Conservation (phyloP, 2,113 vertebrate species). For the Nicator chloris region DNA sequence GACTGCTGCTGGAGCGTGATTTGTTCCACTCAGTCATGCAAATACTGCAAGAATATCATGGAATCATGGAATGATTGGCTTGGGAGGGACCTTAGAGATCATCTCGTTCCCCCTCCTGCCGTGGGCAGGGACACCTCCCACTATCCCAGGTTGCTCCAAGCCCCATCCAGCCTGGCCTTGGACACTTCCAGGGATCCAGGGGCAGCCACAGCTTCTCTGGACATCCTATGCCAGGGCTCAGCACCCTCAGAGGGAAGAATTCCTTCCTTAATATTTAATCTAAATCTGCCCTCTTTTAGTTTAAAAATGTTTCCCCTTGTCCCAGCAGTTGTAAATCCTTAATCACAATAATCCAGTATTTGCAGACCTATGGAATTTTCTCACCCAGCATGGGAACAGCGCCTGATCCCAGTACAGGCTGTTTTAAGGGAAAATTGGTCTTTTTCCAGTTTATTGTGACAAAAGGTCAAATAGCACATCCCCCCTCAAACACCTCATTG, state of each 20-base stretch:
- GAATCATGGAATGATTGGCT: background rate
- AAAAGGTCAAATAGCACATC: background rate
- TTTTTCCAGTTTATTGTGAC: background rate
- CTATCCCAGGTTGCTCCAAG: fast-evolving
- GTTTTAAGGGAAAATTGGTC: background rate
- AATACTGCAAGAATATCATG: background rate
- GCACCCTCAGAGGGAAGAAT: background rate
- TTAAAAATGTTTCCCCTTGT: background rate
- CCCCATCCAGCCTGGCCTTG: fast-evolving
- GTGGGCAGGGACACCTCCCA: background rate
- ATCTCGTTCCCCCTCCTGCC: background rate
- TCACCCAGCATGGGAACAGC: fast-evolving
- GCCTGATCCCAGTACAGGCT: background rate
- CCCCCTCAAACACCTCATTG: background rate
- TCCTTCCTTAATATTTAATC: background rate
- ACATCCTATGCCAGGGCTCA: background rate
- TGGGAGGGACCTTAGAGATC: background rate
- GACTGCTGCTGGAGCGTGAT: background rate
- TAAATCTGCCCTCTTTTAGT: background rate
- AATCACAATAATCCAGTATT: background rate
- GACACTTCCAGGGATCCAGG: background rate
- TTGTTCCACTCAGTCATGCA: background rate
- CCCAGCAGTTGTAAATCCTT: background rate
- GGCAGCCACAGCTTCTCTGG: background rate
- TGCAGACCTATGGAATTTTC: background rate